Base-by-base conservation (phyloP, 2,888 invertebrate species). In the Chelonus formosanus region DNA sequence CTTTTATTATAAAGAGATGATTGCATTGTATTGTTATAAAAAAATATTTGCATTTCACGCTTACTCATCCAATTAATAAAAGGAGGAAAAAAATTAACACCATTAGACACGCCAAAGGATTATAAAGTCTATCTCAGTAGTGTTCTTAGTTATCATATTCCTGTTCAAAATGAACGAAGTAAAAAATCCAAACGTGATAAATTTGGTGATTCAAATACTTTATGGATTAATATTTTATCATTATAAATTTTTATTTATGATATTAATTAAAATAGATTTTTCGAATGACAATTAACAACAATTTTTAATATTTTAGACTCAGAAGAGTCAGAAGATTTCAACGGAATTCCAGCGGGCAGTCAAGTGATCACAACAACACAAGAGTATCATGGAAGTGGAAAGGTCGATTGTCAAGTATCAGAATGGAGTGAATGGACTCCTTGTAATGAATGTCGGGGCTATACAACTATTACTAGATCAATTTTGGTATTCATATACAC, bases 401-500 rank as follows among this genome's bases (percentile, higher is more conserved):
- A 82, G 59, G 79, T 87, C 3, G 90, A 91, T 80, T 95, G 95
- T 76, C 87, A 89, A 75, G 85, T 93, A 76, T 89, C 93, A 1
- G 88, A 89, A 57, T 97, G 96, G 96, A 88, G 92, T 57, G 88
- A 89, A 63, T 96, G 96, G 96, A 89, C 91, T 6, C 86, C 87
- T 3, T 97, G 97, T 84, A 92, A 93, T 34, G 93, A 92, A 35
- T 88, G 88, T 82, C 89, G 89, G 69, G 89, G 88, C 43, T 88
- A 88, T 73, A 85, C 85, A 31, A 87, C 86, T 70, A 87, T 72
- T 66, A 74, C 66, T 8, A 79, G 83, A 45, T 63, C 75, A 54
- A 79, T 84, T 70, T 55, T 75, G 76, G 84, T 84, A 76, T 68
- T 56, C 66, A 56, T 67, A 32, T 5, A 5, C 3, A 40, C 1